Evolutionary conservation across 2,113 vertebrate species (phyloP), one percentile per base, ranked within the genome.

Genomic region (Calypte anna): DNA sequence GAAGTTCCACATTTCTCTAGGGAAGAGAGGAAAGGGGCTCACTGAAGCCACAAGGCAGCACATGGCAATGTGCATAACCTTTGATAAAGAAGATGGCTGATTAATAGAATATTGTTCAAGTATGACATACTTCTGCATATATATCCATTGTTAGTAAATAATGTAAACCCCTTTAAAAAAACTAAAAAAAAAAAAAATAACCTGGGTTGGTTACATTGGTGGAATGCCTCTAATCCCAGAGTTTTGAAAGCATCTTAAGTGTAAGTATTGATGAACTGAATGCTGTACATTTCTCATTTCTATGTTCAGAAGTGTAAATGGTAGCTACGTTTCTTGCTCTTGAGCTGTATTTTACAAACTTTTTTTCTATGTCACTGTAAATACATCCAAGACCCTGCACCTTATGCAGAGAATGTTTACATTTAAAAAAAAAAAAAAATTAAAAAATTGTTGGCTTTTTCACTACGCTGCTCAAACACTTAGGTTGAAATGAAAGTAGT

Each of bases 321-420:
- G 70, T 87, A 85, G 84, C 81, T 82, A 46, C 61, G 6, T 86
- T 83, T 86, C 88, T 93, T 82, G 25, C 38, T 94, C 73, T 80
- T 72, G 48, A 75, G 27, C 69, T 96, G 0, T 93, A 62, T 80
- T 91, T 85, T 82, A 79, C 85, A 86, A 33, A 76, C 46, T 61
- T 44, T 88, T 88, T 93, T 93, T 91, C 88, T 92, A 1, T 75
- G 57, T 95, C 54, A 48, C 58, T 97, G 94, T 95, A 95, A 86
- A 95, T 92, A 94, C 17, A 63, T 69, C 86, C 8, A 7, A 88
- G 69, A 88, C 91, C 93, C 90, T 97, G 93, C 93, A 96, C 88
- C 88, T 96, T 96, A 96, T 90, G 93, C 95, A 96, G 95, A 95
- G 85, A 96, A 95, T 95, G 90, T 96, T 97, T 96, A 95, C 85